Evolutionary conservation across 2,888 invertebrate genomes (phyloP), one percentile per base, ranked within the genome.

Genomic region (Trachelus tabidus): DNA sequence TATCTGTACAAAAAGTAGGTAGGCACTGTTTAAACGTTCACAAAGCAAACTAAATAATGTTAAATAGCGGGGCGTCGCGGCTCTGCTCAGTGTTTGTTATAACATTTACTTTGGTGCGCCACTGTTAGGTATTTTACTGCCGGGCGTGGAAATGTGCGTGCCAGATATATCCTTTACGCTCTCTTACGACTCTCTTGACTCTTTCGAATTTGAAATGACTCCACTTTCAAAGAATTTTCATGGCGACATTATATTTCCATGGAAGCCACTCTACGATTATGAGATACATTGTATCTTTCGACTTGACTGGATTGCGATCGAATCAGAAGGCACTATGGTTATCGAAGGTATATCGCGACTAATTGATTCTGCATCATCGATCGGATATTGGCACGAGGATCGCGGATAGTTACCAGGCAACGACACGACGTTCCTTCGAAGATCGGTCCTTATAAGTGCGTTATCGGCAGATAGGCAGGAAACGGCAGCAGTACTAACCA

Each of bases 1-100:
- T 88, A 87, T 85, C 86, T 80, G 83, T 81, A 85, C 80, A 71
- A 69, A 77, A 89, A 88, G 86, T 86, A 87, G 86, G 86, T 85
- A 86, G 88, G 82, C 86, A 85, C 87, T 90, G 89, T 90, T 90
- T 90, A 87, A 90, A 88, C 89, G 87, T 86, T 86, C 86, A 90
- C 89, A 90, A 91, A 90, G 89, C 87, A 89, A 90, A 88, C 89
- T 88, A 90, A 90, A 90, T 90, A 90, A 90, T 89, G 88, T 89
- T 89, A 90, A 90, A 90, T 90, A 90, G 89, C 89, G 87, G 88
- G 87, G 88, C 86, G 89, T 87, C 87, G 86, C 83, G 81, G 85
- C 82, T 81, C 85, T 85, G 81, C 85, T 85, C 82, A 79, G 81
- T 88, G 90, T 90, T 90, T 90, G 89, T 90, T 90, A 88, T 90